Evolutionary conservation across 2,888 invertebrate species (phyloP).

Genomic region (Amiota communis): DNA sequence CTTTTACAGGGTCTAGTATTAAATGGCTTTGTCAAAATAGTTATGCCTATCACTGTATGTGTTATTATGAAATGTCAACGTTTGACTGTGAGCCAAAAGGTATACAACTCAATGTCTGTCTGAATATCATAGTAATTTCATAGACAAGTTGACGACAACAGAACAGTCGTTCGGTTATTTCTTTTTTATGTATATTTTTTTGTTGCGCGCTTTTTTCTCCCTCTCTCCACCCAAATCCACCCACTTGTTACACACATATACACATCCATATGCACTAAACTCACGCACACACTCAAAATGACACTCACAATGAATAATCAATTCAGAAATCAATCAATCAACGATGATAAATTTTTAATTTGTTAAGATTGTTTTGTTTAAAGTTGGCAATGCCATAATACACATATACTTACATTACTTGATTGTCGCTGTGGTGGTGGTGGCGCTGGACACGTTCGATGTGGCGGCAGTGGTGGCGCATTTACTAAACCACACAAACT

Average conservation of each 20-base stretch:
- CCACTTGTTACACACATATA: background rate
- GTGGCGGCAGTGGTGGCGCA: conserved; percentile 72
- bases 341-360: background rate
- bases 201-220: background rate
- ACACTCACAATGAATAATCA: conserved; percentile 3
- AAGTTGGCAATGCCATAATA: background rate
- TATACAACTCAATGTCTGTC: background rate
- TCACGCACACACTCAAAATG: background rate
- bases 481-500: conserved; percentile 52
- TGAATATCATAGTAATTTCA: conserved; percentile 15
- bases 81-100: no score
- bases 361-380: background rate
- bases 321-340: background rate
- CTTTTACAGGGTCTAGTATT: no score
- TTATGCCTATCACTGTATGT: no score
- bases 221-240: background rate
- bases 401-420: conserved; percentile 66
- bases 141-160: conserved; percentile 43
- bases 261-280: background rate
- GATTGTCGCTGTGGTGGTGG: conserved; percentile 72
- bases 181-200: background rate
- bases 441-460: conserved; percentile 72
- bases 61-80: no score
- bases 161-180: no score
- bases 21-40: no score